Evolutionary conservation across 2,888 invertebrate species (phyloP), one percentile per base, ranked within the genome.

Genomic region (Mayetiola destructor): DNA sequence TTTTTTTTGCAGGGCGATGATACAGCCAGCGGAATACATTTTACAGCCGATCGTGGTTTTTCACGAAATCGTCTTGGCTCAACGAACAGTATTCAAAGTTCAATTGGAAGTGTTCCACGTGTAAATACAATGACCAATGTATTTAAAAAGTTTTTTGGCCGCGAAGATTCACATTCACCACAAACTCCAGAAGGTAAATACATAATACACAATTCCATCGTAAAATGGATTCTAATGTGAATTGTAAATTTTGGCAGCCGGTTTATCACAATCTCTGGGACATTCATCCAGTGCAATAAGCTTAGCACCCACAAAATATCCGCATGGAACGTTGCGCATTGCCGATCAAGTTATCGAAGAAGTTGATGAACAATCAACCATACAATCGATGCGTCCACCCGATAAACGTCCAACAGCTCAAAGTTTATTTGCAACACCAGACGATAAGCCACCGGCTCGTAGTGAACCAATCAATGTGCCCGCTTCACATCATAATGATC

Each of bases 291-390:
- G 56, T 39, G 16, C 29, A 2, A 18, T 37, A 12, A 56, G 39
- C 27, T 18, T 39, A n/a, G 27, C 29, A 2, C 10, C 16, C 10
- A 27, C 56, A 40, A 56, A 29, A 40, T 39, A n/a, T 29, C 55
- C 35, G 2, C 60, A 58, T 12, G 79, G 77, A 62, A 80, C 79
- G 63, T 79, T 81, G 76, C 77, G 81, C 64, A 80, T 85, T 14
- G 78, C 83, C 0, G 80, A 83, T 65, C 82, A 85, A 64, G 79
- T 84, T 16, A 85, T 84, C 60, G 84, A 84, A 66, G 83, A 84
- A 69, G 81, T 84, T 1, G 89, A 89, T 66, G 89, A 89, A 66
- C 88, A 89, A 69, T 76, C 81, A 64, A 89, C 88, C 10, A 82
- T 88, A 59, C 86, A 84, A 5, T 88, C 88, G 48, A 80, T 80